Evolutionary conservation across 2,888 invertebrate species (phyloP), one percentile per base, ranked within the genome.

Genomic region (Andrena minutula): DNA sequence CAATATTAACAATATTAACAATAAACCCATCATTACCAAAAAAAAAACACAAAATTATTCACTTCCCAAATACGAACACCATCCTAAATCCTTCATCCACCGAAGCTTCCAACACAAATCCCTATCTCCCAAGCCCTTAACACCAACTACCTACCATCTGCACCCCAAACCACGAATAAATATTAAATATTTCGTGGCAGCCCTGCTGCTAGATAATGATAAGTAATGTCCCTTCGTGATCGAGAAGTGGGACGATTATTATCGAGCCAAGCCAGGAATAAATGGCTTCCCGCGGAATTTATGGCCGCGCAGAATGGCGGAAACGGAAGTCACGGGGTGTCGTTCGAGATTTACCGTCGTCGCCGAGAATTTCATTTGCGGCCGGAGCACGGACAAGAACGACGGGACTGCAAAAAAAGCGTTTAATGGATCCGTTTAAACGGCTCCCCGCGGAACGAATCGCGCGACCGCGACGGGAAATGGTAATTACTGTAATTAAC

Each of bases 401-500:
- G 35, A 70, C 28, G 28, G 20, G 20, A 16, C 41, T 41, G 8
- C 30, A 3, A 20, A 12, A 23, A 61, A 26, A 60, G 16, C 47
- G 12, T 71, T 49, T 47, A 73, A 73, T 26, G 51, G 35, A 53
- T 63, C 16, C 51, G 28, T 63, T 73, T 53, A 64, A 64, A 53
- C 53, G 63, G 41, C 51, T 51, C 51, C n/a, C 20, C 53, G 23
- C 20, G 20, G 53, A 23, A 53, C 53, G 53, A 30, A 12, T 60
- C 60, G 60, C 6, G 16, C 60, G 28, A 16, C 49, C 32, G 10
- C 51, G 5, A 3, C 20, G 28, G n/a, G 28, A 51, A 75, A 63
- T 56, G 23, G 0, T 63, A 75, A 70, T 75, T 75, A 47, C 41
- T 6, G 58, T 30, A 63, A 75, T 70, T 70, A 56, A 32, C 28